Conservation (phyloP, 2,888 invertebrate genomes). For the Lacanobia oleracea region DNA sequence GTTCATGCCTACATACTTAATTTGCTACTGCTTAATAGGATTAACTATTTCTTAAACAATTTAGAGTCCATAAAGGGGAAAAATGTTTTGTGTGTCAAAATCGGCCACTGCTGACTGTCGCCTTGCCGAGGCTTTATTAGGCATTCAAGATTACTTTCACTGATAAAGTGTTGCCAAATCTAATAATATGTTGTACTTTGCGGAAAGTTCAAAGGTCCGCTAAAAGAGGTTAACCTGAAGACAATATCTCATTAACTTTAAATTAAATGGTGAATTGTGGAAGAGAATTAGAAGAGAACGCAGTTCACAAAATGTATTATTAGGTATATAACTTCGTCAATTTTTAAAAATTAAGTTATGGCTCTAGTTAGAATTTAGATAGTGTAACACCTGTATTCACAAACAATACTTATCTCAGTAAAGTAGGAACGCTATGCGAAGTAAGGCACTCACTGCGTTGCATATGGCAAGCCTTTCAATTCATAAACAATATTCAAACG, state of each 20-base stretch:
- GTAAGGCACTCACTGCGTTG: too few relatives aligned
- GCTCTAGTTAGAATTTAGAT: not conserved
- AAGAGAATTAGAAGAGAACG: not conserved
- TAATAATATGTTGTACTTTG: not conserved
- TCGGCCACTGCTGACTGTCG: not conserved
- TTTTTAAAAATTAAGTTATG: too few relatives aligned
- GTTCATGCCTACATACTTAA: not conserved
- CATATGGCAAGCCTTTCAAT: too few relatives aligned
- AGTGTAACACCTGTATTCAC: too few relatives aligned
- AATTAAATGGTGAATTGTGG: not conserved
- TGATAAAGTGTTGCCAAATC: slow-evolving; percentile 13
- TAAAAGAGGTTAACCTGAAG: not conserved
- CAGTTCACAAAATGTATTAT: too few relatives aligned
- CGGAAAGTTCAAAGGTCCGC: slow-evolving; percentile 9
- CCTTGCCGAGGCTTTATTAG: not conserved
- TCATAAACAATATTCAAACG: too few relatives aligned
- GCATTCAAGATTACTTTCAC: slow-evolving; percentile 38
- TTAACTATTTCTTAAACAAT: not conserved
- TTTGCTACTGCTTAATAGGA: not conserved
- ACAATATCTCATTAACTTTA: too few relatives aligned
- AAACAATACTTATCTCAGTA: too few relatives aligned
- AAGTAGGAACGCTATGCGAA: too few relatives aligned
- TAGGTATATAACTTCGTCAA: too few relatives aligned
- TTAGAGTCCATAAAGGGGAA: not conserved
- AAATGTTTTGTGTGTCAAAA: not conserved